Evolutionary conservation across 2,113 vertebrate genomes (phyloP).

Genomic region (Forbesichthys agassizii): DNA sequence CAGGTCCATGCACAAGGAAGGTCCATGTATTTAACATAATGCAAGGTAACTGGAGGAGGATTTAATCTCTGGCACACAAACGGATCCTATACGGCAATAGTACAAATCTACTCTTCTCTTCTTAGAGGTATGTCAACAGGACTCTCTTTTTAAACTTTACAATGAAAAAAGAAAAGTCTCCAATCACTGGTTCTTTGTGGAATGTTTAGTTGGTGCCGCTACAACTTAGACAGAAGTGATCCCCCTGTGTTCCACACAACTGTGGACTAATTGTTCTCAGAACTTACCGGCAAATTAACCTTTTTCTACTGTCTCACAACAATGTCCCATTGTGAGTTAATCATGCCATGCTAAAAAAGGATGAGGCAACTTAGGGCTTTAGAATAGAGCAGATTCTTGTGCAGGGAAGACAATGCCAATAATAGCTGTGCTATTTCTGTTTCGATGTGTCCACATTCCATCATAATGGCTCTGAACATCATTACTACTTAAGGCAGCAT

Average conservation of each 20-base stretch:
- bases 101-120: constrained; percentile 12
- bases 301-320: neutral
- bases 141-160: constrained; percentile 2
- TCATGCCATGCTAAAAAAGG: neutral
- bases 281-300: neutral
- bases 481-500: constrained; percentile 19
- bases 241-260: neutral
- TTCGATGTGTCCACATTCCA: no score
- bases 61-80: constrained; percentile 5
- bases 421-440: neutral
- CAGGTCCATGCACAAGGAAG: neutral
- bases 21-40: constrained; percentile 16
- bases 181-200: constrained; percentile 26
- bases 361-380: neutral
- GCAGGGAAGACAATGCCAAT: constrained; percentile 9
- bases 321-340: neutral
- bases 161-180: constrained; percentile 4
- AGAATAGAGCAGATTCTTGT: constrained; percentile 12
- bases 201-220: constrained; percentile 49
- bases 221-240: neutral
- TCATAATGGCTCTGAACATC: no score
- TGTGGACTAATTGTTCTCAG: neutral
- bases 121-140: neutral
- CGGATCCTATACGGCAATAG: neutral
- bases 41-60: constrained; percentile 5